Conservation (phyloP, 1,140 invertebrate species). For the Pogonus chalceus region DNA sequence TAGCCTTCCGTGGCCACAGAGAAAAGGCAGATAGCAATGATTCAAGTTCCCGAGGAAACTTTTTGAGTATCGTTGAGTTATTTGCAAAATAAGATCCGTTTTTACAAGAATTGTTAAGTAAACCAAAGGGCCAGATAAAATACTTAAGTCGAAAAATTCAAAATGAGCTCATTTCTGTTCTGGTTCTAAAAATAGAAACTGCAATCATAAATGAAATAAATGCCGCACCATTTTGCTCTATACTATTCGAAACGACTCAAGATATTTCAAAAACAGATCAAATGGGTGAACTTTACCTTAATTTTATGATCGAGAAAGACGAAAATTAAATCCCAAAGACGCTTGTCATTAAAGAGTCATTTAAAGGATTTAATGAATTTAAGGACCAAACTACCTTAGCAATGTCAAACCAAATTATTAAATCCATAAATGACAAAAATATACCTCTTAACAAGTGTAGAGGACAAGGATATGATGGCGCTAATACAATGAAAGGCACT, state of each 20-base stretch:
- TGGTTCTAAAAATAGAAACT: conserved; percentile 17
- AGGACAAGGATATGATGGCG: conserved; percentile 28
- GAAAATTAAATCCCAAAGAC: too few species aligned
- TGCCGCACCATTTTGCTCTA: conserved; percentile 17
- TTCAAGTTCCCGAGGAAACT: conserved; percentile 18
- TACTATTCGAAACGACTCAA: conserved; percentile 18
- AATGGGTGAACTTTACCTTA: conserved; percentile 17
- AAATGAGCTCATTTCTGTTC: conserved; percentile 13
- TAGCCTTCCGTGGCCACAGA: conserved; percentile 18
- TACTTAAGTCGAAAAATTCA: conserved; percentile 16
- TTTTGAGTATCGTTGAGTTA: conserved; percentile 20
- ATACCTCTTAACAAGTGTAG: conserved; percentile 23
- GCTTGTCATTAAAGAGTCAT: too few species aligned
- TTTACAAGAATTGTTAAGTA: conserved; percentile 18
- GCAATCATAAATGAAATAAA: too few species aligned
- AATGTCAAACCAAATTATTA: conserved; percentile 15
- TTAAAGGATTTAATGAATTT: conserved; percentile 13
- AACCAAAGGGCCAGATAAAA: conserved; percentile 16
- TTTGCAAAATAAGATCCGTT: conserved; percentile 19
- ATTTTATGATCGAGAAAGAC: too few species aligned
- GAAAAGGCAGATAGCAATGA: conserved; percentile 16
- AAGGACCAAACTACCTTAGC: conserved; percentile 15
- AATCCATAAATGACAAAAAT: conserved; percentile 20
- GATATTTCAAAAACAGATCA: conserved; percentile 19
- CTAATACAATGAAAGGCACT: conserved; percentile 25